Base-by-base conservation (phyloP, 2,888 invertebrate species). In the Beris morrisii region DNA sequence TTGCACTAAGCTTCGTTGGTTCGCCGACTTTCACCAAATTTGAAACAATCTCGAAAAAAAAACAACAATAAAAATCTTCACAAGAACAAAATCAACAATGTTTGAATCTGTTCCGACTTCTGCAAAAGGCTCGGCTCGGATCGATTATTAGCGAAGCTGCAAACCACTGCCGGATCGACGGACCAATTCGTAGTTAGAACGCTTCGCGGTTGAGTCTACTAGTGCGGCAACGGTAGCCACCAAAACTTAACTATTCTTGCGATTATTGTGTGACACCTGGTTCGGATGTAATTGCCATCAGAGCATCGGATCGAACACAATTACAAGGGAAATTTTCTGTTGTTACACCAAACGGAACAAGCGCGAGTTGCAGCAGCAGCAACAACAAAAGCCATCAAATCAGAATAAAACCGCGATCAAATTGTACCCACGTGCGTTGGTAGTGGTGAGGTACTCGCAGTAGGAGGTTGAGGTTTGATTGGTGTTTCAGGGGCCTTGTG, bases 231-330 rank as follows among this genome's bases (percentile, higher is more conserved):
- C 52, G 61, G 52, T 61, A 50, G 61, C 52, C 61, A 50, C 52
- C 61, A 22, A 61, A 50, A 61, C 22, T 50, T 52, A 32, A 52
- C 43, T 61, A 61, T 61, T 61, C 61, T 61, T 61, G n/a, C 50
- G 38, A 61, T 50, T 31, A 46, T 46, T 61, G 13, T 43, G 50
- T 52, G 61, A 50, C 61, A 61, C 61, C 58, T 61, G 46, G 61
- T 15, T 45, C 50, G 22, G 44, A 13, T 59, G 59, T 59, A 50
- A 48, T 48, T 59, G 59, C 50, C 50, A 7, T 32, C 52, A 52
- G 32, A 50, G 43, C 38, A 61, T 52, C 38, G 52, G 32, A 50
- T 50, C 61, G 13, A 59, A 59, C 32, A 61, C 61, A 9, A 50
- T 48, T 48, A 5, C 15, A 48, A 48, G 48, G 15, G 12, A 38